A percentile compares a stretch with the other conserved stretches of the same genome.
Evolutionary conservation across 2,797 vertebrate species (phyloP).

Genomic region (Phaenicophaeus curvirostris): DNA sequence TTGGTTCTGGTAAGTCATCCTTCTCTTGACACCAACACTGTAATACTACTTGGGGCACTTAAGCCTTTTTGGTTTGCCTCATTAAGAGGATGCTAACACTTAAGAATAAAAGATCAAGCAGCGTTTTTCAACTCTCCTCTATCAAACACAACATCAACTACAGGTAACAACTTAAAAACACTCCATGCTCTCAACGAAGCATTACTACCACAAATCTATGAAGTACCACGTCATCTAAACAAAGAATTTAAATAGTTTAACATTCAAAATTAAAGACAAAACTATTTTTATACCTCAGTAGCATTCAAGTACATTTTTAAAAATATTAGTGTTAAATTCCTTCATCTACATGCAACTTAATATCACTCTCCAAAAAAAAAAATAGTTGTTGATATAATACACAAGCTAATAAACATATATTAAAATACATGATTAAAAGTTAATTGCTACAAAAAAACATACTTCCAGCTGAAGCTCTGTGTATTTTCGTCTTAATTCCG

Average conservation of each 20-base stretch:
- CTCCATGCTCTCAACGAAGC: background rate
- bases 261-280: background rate
- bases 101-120: background rate
- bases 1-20: background rate
- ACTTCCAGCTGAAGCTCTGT: slow-evolving; percentile 96
- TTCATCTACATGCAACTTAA: background rate
- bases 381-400: background rate
- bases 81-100: background rate
- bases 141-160: slow-evolving; percentile 59
- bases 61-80: background rate
- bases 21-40: background rate
- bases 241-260: background rate
- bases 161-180: slow-evolving; percentile 45
- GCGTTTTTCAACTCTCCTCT: background rate
- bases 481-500: slow-evolving; percentile 90
- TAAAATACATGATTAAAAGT: background rate
- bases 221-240: background rate
- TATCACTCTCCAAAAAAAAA: background rate
- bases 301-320: background rate
- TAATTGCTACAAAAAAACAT: slow-evolving; percentile 57
- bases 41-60: background rate
- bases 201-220: background rate
- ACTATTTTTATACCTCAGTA: background rate
- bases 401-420: background rate
- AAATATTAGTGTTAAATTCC: background rate